These are phyloP conservation scores for Torymus texanus DNA, from an alignment of 2,888 invertebrate species.

Conservation along the genomic window DNA sequence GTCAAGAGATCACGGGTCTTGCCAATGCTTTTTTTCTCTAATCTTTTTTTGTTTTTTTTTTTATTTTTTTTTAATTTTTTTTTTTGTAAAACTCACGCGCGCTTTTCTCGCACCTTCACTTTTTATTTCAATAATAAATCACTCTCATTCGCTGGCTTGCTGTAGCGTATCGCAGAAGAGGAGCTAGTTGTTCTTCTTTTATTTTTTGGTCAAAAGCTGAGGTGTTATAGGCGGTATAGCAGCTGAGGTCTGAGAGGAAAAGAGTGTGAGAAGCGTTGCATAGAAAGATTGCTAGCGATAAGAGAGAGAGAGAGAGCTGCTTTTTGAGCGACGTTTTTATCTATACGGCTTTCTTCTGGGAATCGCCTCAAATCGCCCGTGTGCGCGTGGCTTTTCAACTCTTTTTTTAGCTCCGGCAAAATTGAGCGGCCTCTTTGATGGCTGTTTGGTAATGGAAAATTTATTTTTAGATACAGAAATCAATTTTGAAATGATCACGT, in stretches of 20 bases:
- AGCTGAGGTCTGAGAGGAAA: not conserved
- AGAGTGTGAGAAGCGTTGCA: conserved; percentile 9
- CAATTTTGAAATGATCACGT: no score
- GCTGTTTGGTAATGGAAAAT: no score
- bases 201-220: conserved; percentile 43
- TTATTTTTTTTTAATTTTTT: conserved; percentile 19
- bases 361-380: conserved; percentile 8
- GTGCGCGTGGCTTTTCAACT: conserved; percentile 3
- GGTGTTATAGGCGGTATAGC: conserved; percentile 29
- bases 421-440: not conserved
- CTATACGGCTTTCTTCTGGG: conserved; percentile 9
- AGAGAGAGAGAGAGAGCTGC: conserved; percentile 30
- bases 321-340: conserved; percentile 33
- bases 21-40: conserved; percentile 16
- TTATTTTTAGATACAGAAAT: no score
- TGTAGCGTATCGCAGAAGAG: not conserved
- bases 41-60: not conserved
- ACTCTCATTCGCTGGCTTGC: conserved; percentile 6
- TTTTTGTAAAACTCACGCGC: not conserved
- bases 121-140: conserved; percentile 23
- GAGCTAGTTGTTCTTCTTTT: conserved; percentile 2
- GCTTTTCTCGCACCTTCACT: conserved; percentile 10
- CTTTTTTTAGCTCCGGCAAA: conserved; percentile 10
- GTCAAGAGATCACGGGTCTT: conserved; percentile 33
- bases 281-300: conserved; percentile 38